Evolutionary conservation across 2,113 vertebrate genomes (phyloP).

Genomic region (Xenopus laevis): DNA sequence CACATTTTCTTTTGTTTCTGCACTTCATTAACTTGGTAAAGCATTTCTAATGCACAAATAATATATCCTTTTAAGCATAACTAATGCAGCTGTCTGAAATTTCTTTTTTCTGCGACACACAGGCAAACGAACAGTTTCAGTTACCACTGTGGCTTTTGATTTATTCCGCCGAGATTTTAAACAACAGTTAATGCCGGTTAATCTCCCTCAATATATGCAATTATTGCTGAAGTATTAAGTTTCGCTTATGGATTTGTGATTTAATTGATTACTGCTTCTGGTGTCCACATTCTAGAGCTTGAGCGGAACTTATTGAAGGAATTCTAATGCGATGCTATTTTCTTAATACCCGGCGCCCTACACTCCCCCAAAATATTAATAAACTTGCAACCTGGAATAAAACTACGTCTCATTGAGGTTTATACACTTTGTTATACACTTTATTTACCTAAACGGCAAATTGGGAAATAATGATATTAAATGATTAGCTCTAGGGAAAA

Average conservation of each 20-base stretch:
- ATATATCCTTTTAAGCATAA: slow-evolving; percentile 55
- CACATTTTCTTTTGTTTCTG: slow-evolving; percentile 44
- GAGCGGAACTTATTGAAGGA: neutral
- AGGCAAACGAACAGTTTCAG: slow-evolving; percentile 47
- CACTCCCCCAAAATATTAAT: neutral
- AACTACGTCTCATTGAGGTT: slow-evolving; percentile 5
- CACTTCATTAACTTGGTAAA: slow-evolving; percentile 62
- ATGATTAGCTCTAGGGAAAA: slow-evolving; percentile 42
- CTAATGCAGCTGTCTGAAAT: slow-evolving; percentile 47
- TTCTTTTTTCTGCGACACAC: neutral
- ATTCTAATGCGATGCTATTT: neutral
- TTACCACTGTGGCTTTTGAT: slow-evolving; percentile 40
- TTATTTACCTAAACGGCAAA: slow-evolving; percentile 28
- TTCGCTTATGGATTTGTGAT: neutral
- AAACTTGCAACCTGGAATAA: neutral
- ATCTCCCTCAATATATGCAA: neutral
- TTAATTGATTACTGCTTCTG: slow-evolving; percentile 1
- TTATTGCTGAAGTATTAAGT: neutral
- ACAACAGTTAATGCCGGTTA: neutral
- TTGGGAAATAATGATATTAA: slow-evolving; percentile 34
- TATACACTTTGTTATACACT: slow-evolving; percentile 25
- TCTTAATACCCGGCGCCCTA: neutral
- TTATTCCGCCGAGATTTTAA: slow-evolving; percentile 42
- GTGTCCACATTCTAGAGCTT: neutral
- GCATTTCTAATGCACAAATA: slow-evolving; percentile 55